Evolutionary conservation across 2,888 invertebrate species (phyloP).

Genomic region (Portevinia maculata): DNA sequence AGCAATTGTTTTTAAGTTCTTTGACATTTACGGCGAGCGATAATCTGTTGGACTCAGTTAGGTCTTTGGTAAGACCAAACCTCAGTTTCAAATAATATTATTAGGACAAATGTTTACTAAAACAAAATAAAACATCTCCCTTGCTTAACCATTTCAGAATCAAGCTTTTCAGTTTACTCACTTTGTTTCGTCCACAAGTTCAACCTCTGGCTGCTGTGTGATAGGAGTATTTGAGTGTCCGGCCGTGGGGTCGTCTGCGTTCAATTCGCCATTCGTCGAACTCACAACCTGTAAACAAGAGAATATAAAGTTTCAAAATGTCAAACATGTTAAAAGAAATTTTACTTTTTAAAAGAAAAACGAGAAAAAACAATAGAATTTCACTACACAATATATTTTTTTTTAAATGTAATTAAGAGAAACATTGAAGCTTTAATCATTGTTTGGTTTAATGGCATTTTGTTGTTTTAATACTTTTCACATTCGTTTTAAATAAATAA

Average conservation of each 20-base stretch:
- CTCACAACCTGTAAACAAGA: constrained; percentile 92
- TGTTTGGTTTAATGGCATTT: constrained; percentile 40
- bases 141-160: constrained; percentile 25
- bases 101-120: neutral
- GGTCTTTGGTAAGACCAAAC: too few relatives aligned
- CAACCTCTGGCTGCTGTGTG: constrained; percentile 96
- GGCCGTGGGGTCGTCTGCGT: constrained; percentile 97
- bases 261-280: constrained; percentile 97
- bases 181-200: constrained; percentile 99
- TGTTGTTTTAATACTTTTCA: constrained; percentile 49
- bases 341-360: constrained; percentile 24
- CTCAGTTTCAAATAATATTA: too few relatives aligned
- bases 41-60: too few relatives aligned
- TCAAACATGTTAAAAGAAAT: constrained; percentile 5
- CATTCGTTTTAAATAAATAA: constrained; percentile 29
- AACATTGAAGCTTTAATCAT: constrained; percentile 63
- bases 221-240: constrained; percentile 99
- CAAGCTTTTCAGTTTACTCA: constrained; percentile 84
- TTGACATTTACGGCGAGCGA: too few relatives aligned
- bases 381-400: constrained; percentile 46
- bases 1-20: too few relatives aligned
- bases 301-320: constrained; percentile 22
- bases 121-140: constrained; percentile 48
- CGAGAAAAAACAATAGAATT: constrained; percentile 49
- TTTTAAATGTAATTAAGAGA: constrained; percentile 19